A percentile compares a stretch with the other conserved stretches of the same genome.
Evolutionary conservation across 1,140 invertebrate species (phyloP).

Genomic region (Drosophila ogumai): DNA sequence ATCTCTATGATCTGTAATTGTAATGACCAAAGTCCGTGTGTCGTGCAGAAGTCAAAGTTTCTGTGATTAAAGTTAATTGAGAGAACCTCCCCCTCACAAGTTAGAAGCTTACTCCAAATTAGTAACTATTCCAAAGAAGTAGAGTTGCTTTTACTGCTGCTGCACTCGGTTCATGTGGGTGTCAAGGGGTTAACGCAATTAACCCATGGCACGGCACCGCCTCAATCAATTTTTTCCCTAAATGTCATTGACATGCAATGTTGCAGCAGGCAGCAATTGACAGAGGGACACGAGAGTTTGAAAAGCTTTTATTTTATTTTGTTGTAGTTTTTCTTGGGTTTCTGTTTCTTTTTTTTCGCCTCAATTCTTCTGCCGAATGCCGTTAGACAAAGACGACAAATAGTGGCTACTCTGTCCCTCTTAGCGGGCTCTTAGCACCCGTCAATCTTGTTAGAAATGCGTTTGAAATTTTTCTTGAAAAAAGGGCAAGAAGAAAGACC

Average conservation of each 20-base stretch:
- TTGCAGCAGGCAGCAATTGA: slow-evolving; percentile 35
- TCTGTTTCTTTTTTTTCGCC: slow-evolving; percentile 1
- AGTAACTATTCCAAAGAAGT: neutral
- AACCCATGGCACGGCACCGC: slow-evolving; percentile 42
- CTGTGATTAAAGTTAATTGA: slow-evolving; percentile 21
- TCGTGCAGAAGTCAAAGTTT: slow-evolving; percentile 4
- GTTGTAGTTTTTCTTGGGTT: neutral
- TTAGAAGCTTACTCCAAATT: slow-evolving; percentile 7
- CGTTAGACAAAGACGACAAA: slow-evolving; percentile 8
- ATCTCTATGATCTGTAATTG: neutral
- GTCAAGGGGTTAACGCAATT: slow-evolving; percentile 68
- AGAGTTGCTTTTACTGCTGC: neutral
- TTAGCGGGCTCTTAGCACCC: slow-evolving; percentile 20
- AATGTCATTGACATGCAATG: slow-evolving; percentile 65
- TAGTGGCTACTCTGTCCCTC: neutral
- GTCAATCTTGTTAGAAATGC: slow-evolving; percentile 65
- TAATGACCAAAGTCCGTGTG: neutral
- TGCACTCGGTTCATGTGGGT: slow-evolving; percentile 28
- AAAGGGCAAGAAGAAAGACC: slow-evolving; percentile 41
- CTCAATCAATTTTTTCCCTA: slow-evolving; percentile 60
- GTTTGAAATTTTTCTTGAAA: slow-evolving; percentile 44
- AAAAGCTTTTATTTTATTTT: slow-evolving; percentile 28
- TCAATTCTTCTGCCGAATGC: slow-evolving; percentile 37
- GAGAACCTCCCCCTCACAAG: neutral
- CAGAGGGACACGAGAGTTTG: slow-evolving; percentile 4